Base-by-base conservation (phyloP, 2,888 invertebrate species). In the Thymelicus acteon region DNA sequence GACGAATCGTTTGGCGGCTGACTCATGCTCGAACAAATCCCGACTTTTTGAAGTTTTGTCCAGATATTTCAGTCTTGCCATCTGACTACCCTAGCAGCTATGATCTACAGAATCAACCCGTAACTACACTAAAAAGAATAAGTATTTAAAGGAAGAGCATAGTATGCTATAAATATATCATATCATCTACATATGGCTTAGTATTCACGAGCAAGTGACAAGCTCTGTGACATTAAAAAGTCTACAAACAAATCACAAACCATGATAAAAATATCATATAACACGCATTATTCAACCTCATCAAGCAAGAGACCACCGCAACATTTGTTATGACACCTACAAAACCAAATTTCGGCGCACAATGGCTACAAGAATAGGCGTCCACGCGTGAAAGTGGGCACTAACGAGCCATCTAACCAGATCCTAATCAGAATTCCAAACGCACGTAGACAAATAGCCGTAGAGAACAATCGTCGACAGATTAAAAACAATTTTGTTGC, bases 401-500 rank as follows among this genome's bases (percentile, higher is more conserved):
- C 77, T 77, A 87, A 86, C 85, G 82, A 85, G 83, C 84, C 82
- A 82, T 79, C 80, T 78, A 71, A 66, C 70, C 63, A 85, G 91
- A 92, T 92, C 77, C 73, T 77, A 84, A 92, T 92, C 92, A 13
- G 76, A 67, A 85, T 83, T 80, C 82, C 80, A 83, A 86, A 85
- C 85, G 85, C 85, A 81, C 85, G 81, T 91, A 91, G 93, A 93
- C 93, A 93, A 93, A 93, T 93, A 92, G 91, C 89, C 87, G 81
- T 82, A 79, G 82, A 87, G 90, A 92, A 92, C 92, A 92, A 92
- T 92, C 91, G 90, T 90, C 90, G 88, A 85, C 85, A 85, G 87
- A 86, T 90, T 86, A 87, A 88, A 92, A 93, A 92, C 91, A 92
- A 92, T 93, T 93, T 91, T 85, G 91, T 86, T 85, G 82, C 87